Base-by-base conservation (phyloP, 2,113 vertebrate species). In the Callipepla squamata region DNA sequence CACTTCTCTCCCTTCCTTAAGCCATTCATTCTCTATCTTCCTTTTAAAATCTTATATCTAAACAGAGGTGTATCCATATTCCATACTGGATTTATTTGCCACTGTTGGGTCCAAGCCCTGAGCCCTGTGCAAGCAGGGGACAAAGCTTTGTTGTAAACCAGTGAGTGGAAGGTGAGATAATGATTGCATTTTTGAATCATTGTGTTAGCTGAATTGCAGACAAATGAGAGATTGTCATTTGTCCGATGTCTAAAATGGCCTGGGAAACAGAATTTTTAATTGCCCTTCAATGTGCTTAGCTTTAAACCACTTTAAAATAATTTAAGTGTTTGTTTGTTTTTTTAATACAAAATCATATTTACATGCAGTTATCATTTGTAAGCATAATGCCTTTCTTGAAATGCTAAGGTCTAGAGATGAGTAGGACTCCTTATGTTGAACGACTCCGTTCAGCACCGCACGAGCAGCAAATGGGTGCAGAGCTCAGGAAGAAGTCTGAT, bases 181-280 rank as follows among this genome's bases (percentile, higher is more conserved):
- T 23, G 90, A 80, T 90, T 91, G 87, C 85, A 94, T 95, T 87
- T 92, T 59, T 93, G 73, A 92, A 94, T 66, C 80, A 47, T 76
- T 93, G 40, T 47, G 80, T 42, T 48, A 82, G 55, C 47, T 87
- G 55, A 92, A 78, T 16, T 57, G 80, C 11, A 7, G 47, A 94
- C 48, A 88, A 92, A 42, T 80, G 73, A 30, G 81, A 93, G 65
- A 90, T 77, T 93, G 73, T 93, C 22, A 88, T 90, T 90, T 86
- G 79, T 78, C 53, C 22, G 11, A 13, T 19, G 38, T 59, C 77
- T 76, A 17, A 75, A 59, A 76, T 96, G 93, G 94, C 86, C 95
- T 96, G 97, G 95, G 96, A 97, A 97, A 97, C 96, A 90, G 74
- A 95, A 95, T 93, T 97, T 97, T 95, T 86, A 76, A 87, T 94